These are phyloP conservation scores for Pandion haliaetus DNA, from an alignment of 2,113 vertebrate species.

Conservation along the genomic window DNA sequence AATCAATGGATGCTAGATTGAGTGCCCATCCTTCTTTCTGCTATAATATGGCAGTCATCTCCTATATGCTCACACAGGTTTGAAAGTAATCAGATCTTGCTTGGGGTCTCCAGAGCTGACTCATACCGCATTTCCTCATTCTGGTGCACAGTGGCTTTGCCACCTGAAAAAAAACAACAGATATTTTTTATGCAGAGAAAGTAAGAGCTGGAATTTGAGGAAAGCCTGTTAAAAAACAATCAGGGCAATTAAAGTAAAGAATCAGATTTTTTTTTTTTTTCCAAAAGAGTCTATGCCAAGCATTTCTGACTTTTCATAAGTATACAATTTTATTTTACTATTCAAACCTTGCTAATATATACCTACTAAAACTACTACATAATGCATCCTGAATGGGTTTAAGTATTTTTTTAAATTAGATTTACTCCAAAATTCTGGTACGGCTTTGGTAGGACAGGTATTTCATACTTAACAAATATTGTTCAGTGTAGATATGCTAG, in stretches of 20 bases:
- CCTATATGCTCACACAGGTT: neutral
- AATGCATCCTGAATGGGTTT: neutral
- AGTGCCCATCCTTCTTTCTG: neutral
- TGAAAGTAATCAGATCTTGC: neutral
- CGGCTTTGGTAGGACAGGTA: neutral
- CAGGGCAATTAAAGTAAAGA: neutral
- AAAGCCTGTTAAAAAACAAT: neutral
- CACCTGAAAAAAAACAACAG: neutral
- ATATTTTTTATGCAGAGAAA: conserved; percentile 7
- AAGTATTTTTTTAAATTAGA: conserved; percentile 21
- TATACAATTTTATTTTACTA: neutral
- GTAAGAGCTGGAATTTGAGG: neutral
- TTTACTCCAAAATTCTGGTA: neutral
- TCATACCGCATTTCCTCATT: neutral
- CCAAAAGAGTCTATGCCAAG: neutral
- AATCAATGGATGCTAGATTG: neutral
- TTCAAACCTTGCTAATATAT: neutral
- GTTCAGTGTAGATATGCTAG: neutral
- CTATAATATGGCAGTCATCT: neutral
- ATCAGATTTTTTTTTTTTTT: neutral
- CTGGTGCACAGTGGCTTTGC: neutral
- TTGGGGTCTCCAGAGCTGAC: neutral
- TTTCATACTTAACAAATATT: neutral
- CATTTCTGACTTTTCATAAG: neutral
- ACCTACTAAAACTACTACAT: neutral